phyloP scores from a whole-genome alignment of 2,113 vertebrate genomes.

The Oncorhynchus nerka region DNA sequence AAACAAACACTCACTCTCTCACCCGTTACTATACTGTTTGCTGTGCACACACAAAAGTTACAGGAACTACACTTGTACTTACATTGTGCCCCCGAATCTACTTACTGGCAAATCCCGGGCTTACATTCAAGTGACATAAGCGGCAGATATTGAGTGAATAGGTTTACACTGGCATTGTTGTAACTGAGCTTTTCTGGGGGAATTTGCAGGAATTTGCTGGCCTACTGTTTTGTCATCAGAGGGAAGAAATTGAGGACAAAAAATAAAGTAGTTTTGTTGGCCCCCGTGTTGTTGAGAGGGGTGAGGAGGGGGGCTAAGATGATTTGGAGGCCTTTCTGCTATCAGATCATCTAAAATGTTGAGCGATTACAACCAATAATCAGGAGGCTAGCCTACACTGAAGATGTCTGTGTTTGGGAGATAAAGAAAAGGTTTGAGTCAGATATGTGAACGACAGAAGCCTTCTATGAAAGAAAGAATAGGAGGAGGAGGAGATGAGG shows the following conservation, averaged over 20 bases:
- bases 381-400: conserved; percentile 60
- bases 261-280: conserved; percentile 51
- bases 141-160: conserved; percentile 62
- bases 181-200: conserved; percentile 60
- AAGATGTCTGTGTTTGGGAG: conserved; percentile 59
- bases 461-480: conserved; percentile 54
- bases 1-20: neutral
- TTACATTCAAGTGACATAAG: conserved; percentile 71
- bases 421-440: conserved; percentile 61
- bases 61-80: conserved; percentile 65
- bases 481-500: conserved; percentile 35
- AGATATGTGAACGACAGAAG: conserved; percentile 29
- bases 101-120: conserved; percentile 68
- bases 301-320: conserved; percentile 58
- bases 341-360: conserved; percentile 75
- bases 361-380: conserved; percentile 73
- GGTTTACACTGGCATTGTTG: conserved; percentile 64
- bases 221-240: conserved; percentile 48
- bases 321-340: conserved; percentile 66
- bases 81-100: conserved; percentile 70
- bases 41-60: conserved; percentile 56
- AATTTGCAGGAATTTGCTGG: conserved; percentile 63
- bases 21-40: too few relatives aligned
- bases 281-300: neutral
- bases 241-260: conserved; percentile 61